Evolutionary conservation across 1,140 invertebrate species (phyloP), one percentile per base, ranked within the genome.

Genomic region (Pogonognathellus flavescens): DNA sequence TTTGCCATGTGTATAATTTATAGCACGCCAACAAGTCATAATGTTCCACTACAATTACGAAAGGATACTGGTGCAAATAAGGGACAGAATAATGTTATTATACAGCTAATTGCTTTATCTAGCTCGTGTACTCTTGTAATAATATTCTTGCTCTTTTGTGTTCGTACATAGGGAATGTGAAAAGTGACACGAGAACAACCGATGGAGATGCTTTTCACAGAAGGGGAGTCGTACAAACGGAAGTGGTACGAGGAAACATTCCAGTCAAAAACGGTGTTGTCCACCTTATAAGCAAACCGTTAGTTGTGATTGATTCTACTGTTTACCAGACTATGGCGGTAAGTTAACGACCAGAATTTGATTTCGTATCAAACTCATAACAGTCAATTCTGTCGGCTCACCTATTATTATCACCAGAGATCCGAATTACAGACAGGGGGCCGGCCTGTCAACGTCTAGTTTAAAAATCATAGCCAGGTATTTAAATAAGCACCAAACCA

Each of bases 231-330:
- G 96, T 97, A 6, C 89, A 97, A 20, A 94, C 96, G 4, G 95
- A 97, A 90, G 96, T 98, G 84, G 93, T 97, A 1, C 94, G 94
- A 90, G 94, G 94, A n/a, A 97, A 98, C 91, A 97, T 98, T 87
- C 96, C 97, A 0, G 95, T 98, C 6, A 94, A 94, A 89, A 98
- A 98, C 89, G 97, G 97, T 11, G 96, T 98, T 0, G 94, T 98
- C 2, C 97, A 98, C 92, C 92, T 98, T 31, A 98, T 98, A 88
- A 95, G 96, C 86, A 93, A 95, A 86, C 96, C 96, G 0, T 91
- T 98, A 1, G 97, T 97, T 94, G 94, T 97, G 55, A 95, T 97
- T 49, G 96, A 97, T 89, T 94, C 94, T 13, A 95, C 94, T 6
- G 94, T 97, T 60, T 93, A 93, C 86, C 93, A 97, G 89, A 96